Percentiles rank a stretch among this genome's conserved stretches.
These are phyloP conservation scores for Phalloptychus januarius DNA, from an alignment of 2,797 vertebrate genomes.

Conservation along the genomic window DNA sequence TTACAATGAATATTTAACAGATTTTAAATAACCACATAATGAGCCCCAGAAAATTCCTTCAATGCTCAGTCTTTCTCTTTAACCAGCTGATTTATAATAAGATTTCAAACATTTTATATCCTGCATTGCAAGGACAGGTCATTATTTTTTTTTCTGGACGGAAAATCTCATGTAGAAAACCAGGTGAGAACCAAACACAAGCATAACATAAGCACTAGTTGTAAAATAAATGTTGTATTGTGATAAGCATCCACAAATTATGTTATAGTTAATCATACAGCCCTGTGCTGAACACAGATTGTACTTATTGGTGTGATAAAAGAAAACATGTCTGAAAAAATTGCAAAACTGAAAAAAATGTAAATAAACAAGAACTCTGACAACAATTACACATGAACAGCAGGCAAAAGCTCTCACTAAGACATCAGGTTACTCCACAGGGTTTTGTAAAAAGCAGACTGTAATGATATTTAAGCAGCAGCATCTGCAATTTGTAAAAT, in stretches of 20 bases:
- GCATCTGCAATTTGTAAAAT: conserved; percentile 15
- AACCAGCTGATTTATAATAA: not conserved
- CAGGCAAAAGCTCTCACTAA: conserved; percentile 11
- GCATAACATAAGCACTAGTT: not conserved
- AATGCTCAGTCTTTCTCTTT: not conserved
- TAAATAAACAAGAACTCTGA: conserved; percentile 36
- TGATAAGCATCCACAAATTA: not conserved
- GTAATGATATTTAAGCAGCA: conserved; percentile 10
- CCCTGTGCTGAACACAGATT: conserved; percentile 7
- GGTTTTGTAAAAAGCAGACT: not conserved
- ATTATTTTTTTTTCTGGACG: not conserved
- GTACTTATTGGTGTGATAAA: conserved; percentile 7
- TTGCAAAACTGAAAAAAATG: conserved; percentile 31
- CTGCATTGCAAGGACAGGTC: not conserved
- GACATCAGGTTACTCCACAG: no score
- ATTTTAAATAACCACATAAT: not conserved
- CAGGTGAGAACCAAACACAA: no score
- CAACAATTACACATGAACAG: conserved; percentile 14
- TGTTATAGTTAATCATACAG: not conserved
- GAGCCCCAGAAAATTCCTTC: not conserved
- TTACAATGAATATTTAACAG: not conserved
- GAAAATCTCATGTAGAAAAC: not conserved
- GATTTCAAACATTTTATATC: not conserved
- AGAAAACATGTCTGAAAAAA: conserved; percentile 36
- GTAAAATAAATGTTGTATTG: not conserved